A percentile compares a stretch with the other conserved stretches of the same genome.
These are phyloP conservation scores for Suncus etruscus DNA, from an alignment of 2,113 vertebrate genomes.

Conservation along the genomic window DNA sequence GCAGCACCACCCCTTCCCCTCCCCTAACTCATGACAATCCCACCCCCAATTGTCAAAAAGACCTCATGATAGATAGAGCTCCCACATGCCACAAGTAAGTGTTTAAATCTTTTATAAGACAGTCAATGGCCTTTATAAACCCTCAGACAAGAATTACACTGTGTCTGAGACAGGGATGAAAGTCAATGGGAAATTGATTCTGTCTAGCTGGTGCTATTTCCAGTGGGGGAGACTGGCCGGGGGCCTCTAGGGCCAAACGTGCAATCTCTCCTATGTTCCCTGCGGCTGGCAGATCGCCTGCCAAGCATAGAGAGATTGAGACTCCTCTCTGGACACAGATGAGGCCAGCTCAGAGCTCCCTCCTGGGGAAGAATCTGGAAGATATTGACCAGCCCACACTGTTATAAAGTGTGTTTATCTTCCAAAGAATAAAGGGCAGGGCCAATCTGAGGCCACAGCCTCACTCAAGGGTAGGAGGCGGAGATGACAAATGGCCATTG, in stretches of 20 bases:
- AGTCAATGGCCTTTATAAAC: constrained; percentile 86
- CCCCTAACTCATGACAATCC: constrained; percentile 45
- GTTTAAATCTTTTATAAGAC: constrained; percentile 87
- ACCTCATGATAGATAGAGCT: constrained; percentile 77
- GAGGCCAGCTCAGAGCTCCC: neutral
- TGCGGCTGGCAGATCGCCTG: neutral
- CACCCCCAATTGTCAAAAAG: constrained; percentile 79
- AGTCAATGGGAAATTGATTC: constrained; percentile 90
- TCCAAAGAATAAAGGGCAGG: constrained; percentile 51
- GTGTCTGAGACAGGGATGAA: constrained; percentile 84
- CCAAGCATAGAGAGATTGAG: neutral
- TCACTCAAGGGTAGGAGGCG: constrained; percentile 7
- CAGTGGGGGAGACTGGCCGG: constrained; percentile 69
- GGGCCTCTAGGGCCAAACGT: constrained; percentile 71
- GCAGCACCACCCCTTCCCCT: neutral
- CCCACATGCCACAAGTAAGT: constrained; percentile 76
- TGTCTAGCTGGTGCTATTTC: constrained; percentile 84
- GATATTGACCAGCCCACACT: neutral
- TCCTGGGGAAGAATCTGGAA: neutral
- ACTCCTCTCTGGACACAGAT: neutral
- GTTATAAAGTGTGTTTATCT: constrained; percentile 63
- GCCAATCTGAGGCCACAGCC: constrained; percentile 50
- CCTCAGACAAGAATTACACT: constrained; percentile 86
- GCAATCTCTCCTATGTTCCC: constrained; percentile 31
- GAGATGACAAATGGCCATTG: constrained; percentile 45